Percentiles rank a stretch among this genome's conserved stretches.
Evolutionary conservation across 2,113 vertebrate species (phyloP).

Genomic region (Lepidothrix coronata): DNA sequence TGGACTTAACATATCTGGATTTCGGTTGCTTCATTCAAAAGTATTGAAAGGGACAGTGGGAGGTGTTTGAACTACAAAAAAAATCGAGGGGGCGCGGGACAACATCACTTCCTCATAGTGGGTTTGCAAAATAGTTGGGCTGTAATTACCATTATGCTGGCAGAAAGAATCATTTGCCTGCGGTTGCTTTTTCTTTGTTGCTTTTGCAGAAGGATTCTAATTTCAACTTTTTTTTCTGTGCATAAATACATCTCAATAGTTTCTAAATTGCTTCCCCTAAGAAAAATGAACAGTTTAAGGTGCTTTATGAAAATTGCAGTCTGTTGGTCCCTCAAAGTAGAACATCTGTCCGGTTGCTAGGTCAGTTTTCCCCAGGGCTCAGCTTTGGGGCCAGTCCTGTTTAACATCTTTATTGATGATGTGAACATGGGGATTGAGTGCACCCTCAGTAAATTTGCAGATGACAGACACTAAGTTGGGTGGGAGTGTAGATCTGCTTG

Average conservation of each 20-base stretch:
- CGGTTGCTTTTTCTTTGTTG: not conserved
- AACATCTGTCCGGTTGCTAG: not conserved
- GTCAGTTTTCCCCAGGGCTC: not conserved
- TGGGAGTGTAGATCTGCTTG: not conserved
- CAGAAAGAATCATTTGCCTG: not conserved
- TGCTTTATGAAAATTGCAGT: not conserved
- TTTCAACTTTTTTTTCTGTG: not conserved
- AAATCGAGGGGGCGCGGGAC: rapidly evolving
- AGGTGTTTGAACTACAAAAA: not conserved
- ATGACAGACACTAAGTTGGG: not conserved
- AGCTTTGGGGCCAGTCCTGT: not conserved
- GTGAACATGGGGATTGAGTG: not conserved
- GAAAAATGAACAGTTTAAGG: not conserved
- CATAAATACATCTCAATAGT: not conserved
- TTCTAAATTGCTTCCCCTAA: not conserved
- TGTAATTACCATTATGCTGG: not conserved
- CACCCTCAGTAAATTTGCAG: not conserved
- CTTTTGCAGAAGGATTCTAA: not conserved
- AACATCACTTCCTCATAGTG: not conserved
- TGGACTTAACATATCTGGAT: not conserved
- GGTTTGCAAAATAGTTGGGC: not conserved
- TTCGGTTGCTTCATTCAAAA: not conserved
- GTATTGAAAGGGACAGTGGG: rapidly evolving
- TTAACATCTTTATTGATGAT: not conserved
- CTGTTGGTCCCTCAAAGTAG: not conserved